phyloP scores from a whole-genome alignment of 2,797 vertebrate genomes.

The Ara ararauna region DNA sequence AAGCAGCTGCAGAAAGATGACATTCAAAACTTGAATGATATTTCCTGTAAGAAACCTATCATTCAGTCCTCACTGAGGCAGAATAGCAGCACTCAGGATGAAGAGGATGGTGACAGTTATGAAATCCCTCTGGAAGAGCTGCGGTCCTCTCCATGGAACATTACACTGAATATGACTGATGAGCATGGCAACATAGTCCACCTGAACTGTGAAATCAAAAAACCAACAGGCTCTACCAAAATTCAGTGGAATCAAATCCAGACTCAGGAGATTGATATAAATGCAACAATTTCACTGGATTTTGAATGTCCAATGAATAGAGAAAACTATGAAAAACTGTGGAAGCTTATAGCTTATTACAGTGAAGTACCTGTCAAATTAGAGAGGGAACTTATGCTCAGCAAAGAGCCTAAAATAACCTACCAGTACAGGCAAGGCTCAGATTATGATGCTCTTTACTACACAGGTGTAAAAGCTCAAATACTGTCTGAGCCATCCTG shows the following conservation, averaged over 20 bases:
- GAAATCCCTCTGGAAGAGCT: constrained; percentile 69
- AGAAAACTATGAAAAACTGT: constrained; percentile 87
- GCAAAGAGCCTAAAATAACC: constrained; percentile 74
- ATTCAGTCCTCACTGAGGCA: constrained; percentile 78
- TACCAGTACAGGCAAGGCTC: constrained; percentile 86
- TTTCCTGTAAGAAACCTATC: constrained; percentile 82
- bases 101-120: constrained; percentile 67
- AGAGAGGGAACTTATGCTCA: constrained; percentile 75
- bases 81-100: constrained; percentile 34
- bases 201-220: constrained; percentile 80
- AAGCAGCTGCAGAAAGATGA: constrained; percentile 76
- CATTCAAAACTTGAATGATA: constrained; percentile 75
- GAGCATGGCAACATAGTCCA: constrained; percentile 88
- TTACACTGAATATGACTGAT: constrained; percentile 87
- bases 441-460: constrained; percentile 86
- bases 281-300: constrained; percentile 81
- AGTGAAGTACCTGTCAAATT: constrained; percentile 88
- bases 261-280: constrained; percentile 77
- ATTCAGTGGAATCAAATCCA: constrained; percentile 82
- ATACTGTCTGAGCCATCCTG: constrained; percentile 82
- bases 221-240: constrained; percentile 69
- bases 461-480: constrained; percentile 87
- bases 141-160: constrained; percentile 79
- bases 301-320: constrained; percentile 87
- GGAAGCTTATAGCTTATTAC: constrained; percentile 94